Percentiles rank a stretch among this genome's conserved stretches.
Evolutionary conservation across 2,888 invertebrate genomes (phyloP).

Genomic region (Drepana falcataria): DNA sequence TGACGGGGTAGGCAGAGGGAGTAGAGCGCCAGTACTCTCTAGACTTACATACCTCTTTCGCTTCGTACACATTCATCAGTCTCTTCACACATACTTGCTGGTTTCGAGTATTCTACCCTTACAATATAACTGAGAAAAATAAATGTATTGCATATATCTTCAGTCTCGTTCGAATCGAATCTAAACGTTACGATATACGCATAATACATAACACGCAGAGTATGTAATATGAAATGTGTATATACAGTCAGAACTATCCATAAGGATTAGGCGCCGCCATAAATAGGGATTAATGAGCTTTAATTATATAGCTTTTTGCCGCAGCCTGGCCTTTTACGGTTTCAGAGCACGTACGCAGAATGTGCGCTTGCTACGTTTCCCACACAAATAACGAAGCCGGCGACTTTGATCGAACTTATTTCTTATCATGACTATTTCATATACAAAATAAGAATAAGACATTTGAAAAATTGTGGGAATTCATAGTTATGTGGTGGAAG

Average conservation of each 20-base stretch:
- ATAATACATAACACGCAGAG: conserved; percentile 27
- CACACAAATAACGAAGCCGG: conserved; percentile 24
- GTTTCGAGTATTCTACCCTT: no score
- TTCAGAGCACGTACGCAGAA: conserved; percentile 49
- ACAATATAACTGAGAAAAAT: no score
- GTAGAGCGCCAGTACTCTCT: no score
- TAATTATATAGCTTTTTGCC: conserved; percentile 55
- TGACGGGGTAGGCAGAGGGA: no score
- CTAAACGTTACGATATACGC: conserved; percentile 11
- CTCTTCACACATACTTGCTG: no score
- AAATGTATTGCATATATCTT: no score
- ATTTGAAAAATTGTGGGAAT: neutral
- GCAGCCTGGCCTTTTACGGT: conserved; percentile 23
- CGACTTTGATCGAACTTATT: conserved; percentile 25
- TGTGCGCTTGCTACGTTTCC: conserved; percentile 12
- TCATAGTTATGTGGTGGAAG: no score
- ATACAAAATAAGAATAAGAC: neutral
- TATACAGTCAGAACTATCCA: conserved; percentile 26
- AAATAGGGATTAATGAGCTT: conserved; percentile 63
- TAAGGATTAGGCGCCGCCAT: conserved; percentile 45
- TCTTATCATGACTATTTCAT: conserved; percentile 20
- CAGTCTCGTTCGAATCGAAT: neutral
- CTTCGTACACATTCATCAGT: no score
- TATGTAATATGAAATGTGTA: conserved; percentile 14
- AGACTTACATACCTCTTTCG: no score